Conservation (phyloP, 2,797 vertebrate genomes). For the Hydrophis major region DNA sequence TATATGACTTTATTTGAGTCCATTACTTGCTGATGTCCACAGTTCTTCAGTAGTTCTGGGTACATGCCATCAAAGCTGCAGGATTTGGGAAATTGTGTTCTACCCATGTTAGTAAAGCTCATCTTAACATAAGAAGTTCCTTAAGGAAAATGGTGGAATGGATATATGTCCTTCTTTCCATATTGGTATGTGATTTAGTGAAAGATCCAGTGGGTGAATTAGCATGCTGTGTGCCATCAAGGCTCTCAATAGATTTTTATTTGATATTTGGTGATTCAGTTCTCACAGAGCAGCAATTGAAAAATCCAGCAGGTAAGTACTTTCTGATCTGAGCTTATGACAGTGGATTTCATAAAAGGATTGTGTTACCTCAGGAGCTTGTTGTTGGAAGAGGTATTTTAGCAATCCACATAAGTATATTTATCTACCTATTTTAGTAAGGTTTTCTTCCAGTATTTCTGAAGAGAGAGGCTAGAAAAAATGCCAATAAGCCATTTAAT, state of each 20-base stretch:
- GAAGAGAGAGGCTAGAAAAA: background rate
- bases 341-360: background rate
- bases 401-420: conserved; percentile 33
- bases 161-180: background rate
- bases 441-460: background rate
- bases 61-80: background rate
- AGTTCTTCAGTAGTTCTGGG: background rate
- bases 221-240: background rate
- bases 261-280: background rate
- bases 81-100: background rate
- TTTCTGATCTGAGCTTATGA: background rate
- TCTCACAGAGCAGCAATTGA: conserved; percentile 5
- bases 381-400: background rate
- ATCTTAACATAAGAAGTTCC: background rate
- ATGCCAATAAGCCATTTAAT: conserved; percentile 28
- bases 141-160: background rate
- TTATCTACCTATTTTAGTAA: conserved; percentile 21
- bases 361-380: rapidly evolving
- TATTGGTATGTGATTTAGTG: background rate
- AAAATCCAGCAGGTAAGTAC: rapidly evolving
- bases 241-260: background rate
- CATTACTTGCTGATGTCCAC: background rate
- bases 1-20: background rate
- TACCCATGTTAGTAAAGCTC: background rate
- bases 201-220: background rate